Evolutionary conservation across 2,888 invertebrate species (phyloP), one percentile per base, ranked within the genome.

Genomic region (Copidosoma aretas): DNA sequence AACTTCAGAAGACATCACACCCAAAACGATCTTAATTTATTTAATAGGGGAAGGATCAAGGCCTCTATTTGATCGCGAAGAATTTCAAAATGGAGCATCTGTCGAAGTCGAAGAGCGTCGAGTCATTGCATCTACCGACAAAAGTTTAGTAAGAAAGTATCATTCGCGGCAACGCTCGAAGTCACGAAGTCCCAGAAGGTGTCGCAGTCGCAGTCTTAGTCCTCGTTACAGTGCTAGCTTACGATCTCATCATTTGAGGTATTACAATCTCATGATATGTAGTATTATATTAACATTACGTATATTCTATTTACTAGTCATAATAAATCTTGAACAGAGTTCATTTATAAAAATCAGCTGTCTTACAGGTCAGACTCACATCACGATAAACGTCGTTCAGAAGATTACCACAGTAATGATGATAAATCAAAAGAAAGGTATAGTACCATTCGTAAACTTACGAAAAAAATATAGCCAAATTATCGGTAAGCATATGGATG

Each of bases 31-130:
- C 32, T 32, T 32, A 8, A 32, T 32, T 32, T 32, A 32, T 32
- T 32, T 21, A 60, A 64, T 21, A 69, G 71, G 69, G 58, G 69
- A 69, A 69, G 71, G 71, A 54, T 10, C 21, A 14, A 68, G 59
- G 14, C 71, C 71, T 3, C 57, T 71, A 54, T 71, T 71, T 46
- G 68, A 71, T 51, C 68, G 71, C 10, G 62, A 65, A 2, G 68
- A 68, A 59, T 54, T 68, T 10, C 65, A 62, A 22, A 46, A 59
- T n/a, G 41, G 25, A 8, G 8, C 14, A 22, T 3, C 43, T 8
- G 1, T 43, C 1, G 60, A 64, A 60, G 52, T 63, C n/a, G 66
- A 71, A 57, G 71, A 71, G 24, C 64, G 24, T 19, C 68, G 71
- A 1, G 43, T 46, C 43, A 46, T 46, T 12, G 12, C 5, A 41